A percentile compares a stretch with the other conserved stretches of the same genome.
Conservation (phyloP, 2,113 vertebrate genomes). For the Seriola dumerili region DNA sequence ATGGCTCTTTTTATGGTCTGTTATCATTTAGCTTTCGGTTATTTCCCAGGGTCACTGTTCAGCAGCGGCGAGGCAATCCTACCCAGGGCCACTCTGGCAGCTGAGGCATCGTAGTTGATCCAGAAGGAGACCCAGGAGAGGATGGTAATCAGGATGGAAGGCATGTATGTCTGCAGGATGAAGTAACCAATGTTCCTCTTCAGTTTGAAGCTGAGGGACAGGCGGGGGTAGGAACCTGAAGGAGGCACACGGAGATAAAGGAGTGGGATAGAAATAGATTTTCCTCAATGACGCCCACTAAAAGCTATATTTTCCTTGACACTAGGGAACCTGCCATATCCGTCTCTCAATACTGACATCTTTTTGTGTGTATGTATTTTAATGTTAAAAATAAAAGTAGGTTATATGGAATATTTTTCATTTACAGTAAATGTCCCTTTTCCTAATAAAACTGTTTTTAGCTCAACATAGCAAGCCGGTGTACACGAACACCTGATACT, state of each 20-base stretch:
- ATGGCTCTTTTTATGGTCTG: slow-evolving; percentile 50
- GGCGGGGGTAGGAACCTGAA: slow-evolving; percentile 95
- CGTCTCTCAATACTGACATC: neutral
- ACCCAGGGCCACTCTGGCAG: slow-evolving; percentile 99
- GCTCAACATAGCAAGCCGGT: neutral
- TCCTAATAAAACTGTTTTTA: neutral
- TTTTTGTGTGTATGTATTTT: slow-evolving; percentile 1
- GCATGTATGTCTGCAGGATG: slow-evolving; percentile 99
- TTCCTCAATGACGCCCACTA: slow-evolving; percentile 52
- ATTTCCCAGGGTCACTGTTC: slow-evolving; percentile 66
- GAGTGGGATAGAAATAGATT: slow-evolving; percentile 62
- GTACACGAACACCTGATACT: neutral
- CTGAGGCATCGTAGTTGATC: slow-evolving; percentile 99
- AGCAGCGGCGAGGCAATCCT: slow-evolving; percentile 72
- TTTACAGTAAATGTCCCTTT: neutral
- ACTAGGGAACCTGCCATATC: neutral
- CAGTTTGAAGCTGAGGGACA: slow-evolving; percentile 99
- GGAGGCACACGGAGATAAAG: slow-evolving; percentile 46
- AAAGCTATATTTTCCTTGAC: slow-evolving; percentile 53
- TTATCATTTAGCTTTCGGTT: slow-evolving; percentile 65
- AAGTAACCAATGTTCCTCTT: slow-evolving; percentile 99
- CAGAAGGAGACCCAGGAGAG: slow-evolving; percentile 99
- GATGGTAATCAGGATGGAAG: slow-evolving; percentile 99
- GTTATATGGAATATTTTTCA: neutral
- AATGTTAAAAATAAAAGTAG: slow-evolving; percentile 7